Percentiles rank a stretch among this genome's conserved stretches.
Conservation (phyloP, 2,888 invertebrate species). For the Agrochola litura region DNA sequence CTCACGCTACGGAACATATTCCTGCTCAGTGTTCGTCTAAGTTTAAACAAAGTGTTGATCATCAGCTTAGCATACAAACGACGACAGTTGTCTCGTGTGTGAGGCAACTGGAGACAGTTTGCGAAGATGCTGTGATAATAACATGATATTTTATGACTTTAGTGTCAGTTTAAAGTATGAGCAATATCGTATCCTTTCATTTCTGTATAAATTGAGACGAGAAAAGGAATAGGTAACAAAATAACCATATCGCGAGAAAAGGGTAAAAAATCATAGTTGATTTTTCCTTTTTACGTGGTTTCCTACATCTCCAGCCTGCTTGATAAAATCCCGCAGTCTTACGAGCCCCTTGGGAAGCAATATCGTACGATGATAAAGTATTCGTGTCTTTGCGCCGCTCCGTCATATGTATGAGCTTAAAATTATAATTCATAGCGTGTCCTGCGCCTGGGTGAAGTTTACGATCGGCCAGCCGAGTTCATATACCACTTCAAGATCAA, state of each 20-base stretch:
- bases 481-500: slow-evolving; percentile 3
- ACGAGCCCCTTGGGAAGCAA: slow-evolving; percentile 31
- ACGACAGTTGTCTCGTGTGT: neutral
- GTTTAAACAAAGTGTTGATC: slow-evolving; percentile 23
- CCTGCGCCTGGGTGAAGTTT: slow-evolving; percentile 23
- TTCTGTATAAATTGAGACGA: neutral
- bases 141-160: neutral
- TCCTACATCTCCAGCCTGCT: neutral
- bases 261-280: neutral
- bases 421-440: slow-evolving; percentile 55
- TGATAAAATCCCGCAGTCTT: slow-evolving; percentile 14
- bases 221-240: neutral
- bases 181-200: neutral
- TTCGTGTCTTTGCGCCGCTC: slow-evolving; percentile 12
- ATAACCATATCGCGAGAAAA: neutral
- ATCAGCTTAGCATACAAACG: slow-evolving; percentile 35
- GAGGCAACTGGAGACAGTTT: neutral
- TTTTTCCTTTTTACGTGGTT: neutral
- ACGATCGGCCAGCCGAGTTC: slow-evolving; percentile 34
- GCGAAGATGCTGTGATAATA: neutral
- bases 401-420: slow-evolving; percentile 46
- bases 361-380: slow-evolving; percentile 40
- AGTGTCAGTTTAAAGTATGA: neutral
- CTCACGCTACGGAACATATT: neutral
- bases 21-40: neutral